Evolutionary conservation across 1,140 invertebrate genomes (phyloP), one percentile per base, ranked within the genome.

Genomic region (Drosophila malerkotliana): DNA sequence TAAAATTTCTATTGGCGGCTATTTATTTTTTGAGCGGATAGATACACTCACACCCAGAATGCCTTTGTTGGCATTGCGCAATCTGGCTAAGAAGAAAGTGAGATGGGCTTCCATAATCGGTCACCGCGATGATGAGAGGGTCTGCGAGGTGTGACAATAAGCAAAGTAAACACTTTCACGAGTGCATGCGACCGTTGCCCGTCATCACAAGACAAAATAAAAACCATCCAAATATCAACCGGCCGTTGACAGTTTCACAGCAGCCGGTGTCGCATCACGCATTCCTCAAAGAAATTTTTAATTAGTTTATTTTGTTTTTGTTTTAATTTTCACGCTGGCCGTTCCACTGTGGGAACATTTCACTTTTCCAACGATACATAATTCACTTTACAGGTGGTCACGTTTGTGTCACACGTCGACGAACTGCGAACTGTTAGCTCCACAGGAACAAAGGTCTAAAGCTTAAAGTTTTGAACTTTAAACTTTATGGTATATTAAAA

Each of bases 61-160:
- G 69, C 39, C 37, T 55, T 69, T 47, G 58, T 48, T 47, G 34
- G 57, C 18, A 68, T 85, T 85, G 80, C 74, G 74, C 52, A 85
- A 85, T 85, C 64, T 60, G 63, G 21, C 41, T 32, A 66, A 64
- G 82, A 81, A 74, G 83, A 85, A 85, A 85, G 81, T 85, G 73
- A 87, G 77, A 78, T 82, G 85, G 51, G 60, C 57, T 58, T 49
- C 41, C 51, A 24, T 75, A 66, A 74, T 74, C 53, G 64, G 32
- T 34, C 41, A 3, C 26, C 26, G 28, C 26, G 28, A 41, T 26
- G 45, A 48, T 71, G 66, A 68, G 39, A 8, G 26, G 48, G 4
- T 15, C 14, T 24, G 34, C 15, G 32, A 45, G 66, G 39, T 69
- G 66, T 26, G 72, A 61, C 63, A 83, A 79, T 71, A 63, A 83